Evolutionary conservation across 2,797 vertebrate genomes (phyloP), one percentile per base, ranked within the genome.

Genomic region (Setipinna tenuifilis): DNA sequence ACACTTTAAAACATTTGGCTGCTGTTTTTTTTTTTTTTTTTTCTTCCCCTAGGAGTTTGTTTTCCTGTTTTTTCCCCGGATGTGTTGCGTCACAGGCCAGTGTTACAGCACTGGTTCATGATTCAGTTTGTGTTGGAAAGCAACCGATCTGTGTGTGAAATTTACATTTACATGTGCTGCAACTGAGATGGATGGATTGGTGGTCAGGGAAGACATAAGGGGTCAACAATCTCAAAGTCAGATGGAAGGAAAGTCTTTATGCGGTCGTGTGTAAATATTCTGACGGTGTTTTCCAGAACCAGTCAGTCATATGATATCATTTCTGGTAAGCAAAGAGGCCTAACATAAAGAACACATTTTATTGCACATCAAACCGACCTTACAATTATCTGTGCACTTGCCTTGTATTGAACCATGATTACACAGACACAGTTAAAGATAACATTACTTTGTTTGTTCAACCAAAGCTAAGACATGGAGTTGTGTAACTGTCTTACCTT

Each of bases 401-500:
- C 41, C 71, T 6, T 21, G 0, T 78, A 41, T 78, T 2, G 19
- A 44, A 17, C 3, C 19, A n/a, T 21, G 31, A 35, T 17, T 16
- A 31, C 12, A 54, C 50, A 10, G 0, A 54, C 2, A 54, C 50
- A 54, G 50, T 54, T 41, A 41, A 41, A 41, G 35, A 41, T 41
- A 41, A 41, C 5, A 5, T 41, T 41, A 41, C 35, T 41, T 9
- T 54, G 2, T 54, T 54, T 54, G 50, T 41, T 6, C 16, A 31
- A 31, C 2, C 68, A 75, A 31, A 21, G 71, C 31, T 78, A 35
- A 44, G 71, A 41, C 10, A 14, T 6, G 1, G 62, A 68, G 25
- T 71, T 3, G 25, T 21, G 48, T 44, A 90, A 91, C 86, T 54
- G 82, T 83, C 87, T 90, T 95, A 98, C 98, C 91, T 96, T 90